A percentile compares a stretch with the other conserved stretches of the same genome.
Evolutionary conservation across 2,113 vertebrate species (phyloP).

Genomic region (Trochalopteron elliotii): DNA sequence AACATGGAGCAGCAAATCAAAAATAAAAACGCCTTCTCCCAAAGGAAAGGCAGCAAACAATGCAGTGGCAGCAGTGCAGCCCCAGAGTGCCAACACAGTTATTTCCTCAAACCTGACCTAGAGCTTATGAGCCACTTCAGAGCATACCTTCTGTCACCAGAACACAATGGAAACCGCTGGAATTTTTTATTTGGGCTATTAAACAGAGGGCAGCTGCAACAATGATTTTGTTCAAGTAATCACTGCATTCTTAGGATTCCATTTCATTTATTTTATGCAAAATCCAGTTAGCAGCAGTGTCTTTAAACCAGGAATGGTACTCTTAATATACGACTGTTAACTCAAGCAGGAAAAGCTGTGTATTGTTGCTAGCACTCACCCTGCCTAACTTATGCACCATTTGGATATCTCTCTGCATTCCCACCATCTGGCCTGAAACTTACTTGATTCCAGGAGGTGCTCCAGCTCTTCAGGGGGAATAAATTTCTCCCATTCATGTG

Average conservation of each 20-base stretch:
- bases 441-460: slow-evolving; percentile 86
- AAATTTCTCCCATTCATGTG: slow-evolving; percentile 96
- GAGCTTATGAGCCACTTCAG: neutral
- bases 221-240: neutral
- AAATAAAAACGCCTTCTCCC: neutral
- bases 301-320: neutral
- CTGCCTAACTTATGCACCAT: neutral
- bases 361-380: neutral
- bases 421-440: slow-evolving; percentile 62
- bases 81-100: neutral
- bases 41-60: neutral
- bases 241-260: neutral
- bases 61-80: neutral
- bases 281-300: neutral
- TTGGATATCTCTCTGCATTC: neutral
- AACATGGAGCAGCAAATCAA: neutral
- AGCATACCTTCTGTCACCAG: neutral
- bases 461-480: slow-evolving; percentile 88
- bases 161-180: neutral
- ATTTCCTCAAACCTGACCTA: neutral
- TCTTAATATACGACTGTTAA: neutral
- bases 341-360: neutral
- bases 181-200: neutral
- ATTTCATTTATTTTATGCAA: neutral
- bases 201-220: neutral